A percentile compares a stretch with the other conserved stretches of the same genome.
Evolutionary conservation across 2,797 vertebrate genomes (phyloP).

Genomic region (Miopithecus talapoin): DNA sequence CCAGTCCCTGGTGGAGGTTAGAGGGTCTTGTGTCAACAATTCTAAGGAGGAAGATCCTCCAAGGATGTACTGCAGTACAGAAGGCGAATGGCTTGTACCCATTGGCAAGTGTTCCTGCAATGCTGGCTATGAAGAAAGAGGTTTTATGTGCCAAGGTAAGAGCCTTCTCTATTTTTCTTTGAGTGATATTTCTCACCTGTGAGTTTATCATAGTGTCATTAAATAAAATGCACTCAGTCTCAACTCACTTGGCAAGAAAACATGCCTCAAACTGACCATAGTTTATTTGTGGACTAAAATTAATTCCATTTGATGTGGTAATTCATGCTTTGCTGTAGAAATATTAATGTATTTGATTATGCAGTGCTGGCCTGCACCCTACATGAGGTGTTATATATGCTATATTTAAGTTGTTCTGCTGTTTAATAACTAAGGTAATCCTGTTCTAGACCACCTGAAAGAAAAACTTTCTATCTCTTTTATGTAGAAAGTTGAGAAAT

Average conservation of each 20-base stretch:
- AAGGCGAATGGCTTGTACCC: conserved; percentile 99
- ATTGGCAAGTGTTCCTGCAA: conserved; percentile 98
- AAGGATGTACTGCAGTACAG: conserved; percentile 99
- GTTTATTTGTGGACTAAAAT: neutral
- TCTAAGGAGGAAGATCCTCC: conserved; percentile 97
- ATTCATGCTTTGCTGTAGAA: neutral
- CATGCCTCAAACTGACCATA: neutral
- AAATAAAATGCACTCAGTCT: neutral
- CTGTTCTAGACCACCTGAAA: neutral
- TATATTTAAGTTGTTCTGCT: neutral
- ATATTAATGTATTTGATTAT: conserved; percentile 15
- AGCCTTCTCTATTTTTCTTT: neutral
- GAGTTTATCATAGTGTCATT: neutral
- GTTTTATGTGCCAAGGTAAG: conserved; percentile 96
- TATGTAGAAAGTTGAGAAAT: neutral
- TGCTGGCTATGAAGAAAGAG: conserved; percentile 93
- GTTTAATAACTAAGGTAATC: neutral
- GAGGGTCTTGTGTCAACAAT: conserved; percentile 97
- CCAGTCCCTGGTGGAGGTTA: conserved; percentile 97
- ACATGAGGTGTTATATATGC: neutral
- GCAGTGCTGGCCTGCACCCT: neutral
- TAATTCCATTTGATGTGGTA: neutral
- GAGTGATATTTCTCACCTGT: neutral
- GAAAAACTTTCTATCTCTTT: neutral
- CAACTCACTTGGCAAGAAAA: neutral